phyloP scores from a whole-genome alignment of 2,888 invertebrate species.

The Trichogramma evanescens region DNA sequence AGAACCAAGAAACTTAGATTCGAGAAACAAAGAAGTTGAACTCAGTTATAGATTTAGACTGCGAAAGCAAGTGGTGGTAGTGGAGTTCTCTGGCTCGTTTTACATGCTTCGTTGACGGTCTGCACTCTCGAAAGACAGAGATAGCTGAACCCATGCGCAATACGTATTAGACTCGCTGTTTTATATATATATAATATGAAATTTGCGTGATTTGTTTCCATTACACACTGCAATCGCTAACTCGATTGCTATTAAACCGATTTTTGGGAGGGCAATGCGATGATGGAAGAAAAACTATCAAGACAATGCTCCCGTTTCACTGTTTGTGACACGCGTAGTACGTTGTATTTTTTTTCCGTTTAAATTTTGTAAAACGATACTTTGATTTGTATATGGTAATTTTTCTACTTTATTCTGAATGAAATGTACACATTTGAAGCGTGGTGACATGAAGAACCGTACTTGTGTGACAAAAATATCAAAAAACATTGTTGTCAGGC shows the following conservation, averaged over 20 bases:
- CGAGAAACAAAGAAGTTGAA: slow-evolving; percentile 10
- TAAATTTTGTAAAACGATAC: no score
- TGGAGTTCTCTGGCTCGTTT: background rate
- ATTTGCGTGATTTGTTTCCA: slow-evolving; percentile 12
- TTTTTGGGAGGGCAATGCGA: background rate
- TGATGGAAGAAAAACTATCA: no score
- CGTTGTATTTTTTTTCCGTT: no score
- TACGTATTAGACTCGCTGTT: slow-evolving; percentile 11
- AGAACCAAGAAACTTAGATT: background rate
- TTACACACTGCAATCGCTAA: slow-evolving; percentile 10
- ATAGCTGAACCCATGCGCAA: background rate
- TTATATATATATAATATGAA: background rate
- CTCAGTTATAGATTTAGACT: slow-evolving; percentile 2
- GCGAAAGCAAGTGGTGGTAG: background rate
- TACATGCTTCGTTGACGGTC: slow-evolving; percentile 7
- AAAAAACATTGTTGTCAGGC: no score
- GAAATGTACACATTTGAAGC: no score
- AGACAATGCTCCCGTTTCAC: no score
- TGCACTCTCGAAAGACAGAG: no score
- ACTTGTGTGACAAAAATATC: no score
- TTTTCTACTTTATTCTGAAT: no score
- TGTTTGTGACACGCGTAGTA: no score
- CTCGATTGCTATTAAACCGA: slow-evolving; percentile 15
- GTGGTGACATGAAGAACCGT: no score
- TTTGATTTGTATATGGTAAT: no score